Percentiles rank a stretch among this genome's conserved stretches.
phyloP scores from a whole-genome alignment of 2,888 invertebrate species.

The Gari tellinella region DNA sequence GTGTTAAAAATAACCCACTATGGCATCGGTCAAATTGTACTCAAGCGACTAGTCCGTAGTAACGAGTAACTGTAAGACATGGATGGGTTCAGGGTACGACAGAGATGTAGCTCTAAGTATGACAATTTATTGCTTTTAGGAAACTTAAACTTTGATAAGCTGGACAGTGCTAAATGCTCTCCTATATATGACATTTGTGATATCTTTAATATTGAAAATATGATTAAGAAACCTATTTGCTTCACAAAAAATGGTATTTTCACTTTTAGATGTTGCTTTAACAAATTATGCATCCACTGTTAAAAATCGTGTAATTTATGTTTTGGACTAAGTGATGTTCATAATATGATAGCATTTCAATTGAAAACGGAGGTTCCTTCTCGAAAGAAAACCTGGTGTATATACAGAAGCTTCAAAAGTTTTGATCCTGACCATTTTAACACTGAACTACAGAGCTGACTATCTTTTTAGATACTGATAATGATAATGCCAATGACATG shows the following conservation, averaged over 20 bases:
- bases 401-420: slow-evolving; percentile 22
- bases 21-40: no score
- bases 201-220: slow-evolving; percentile 26
- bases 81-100: no score
- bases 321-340: slow-evolving; percentile 11
- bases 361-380: slow-evolving; percentile 7
- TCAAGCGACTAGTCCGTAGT: no score
- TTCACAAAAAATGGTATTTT: slow-evolving; percentile 7
- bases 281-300: slow-evolving; percentile 24
- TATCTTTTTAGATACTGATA: not conserved
- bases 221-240: slow-evolving; percentile 23
- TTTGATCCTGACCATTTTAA: slow-evolving; percentile 1
- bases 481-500: no score
- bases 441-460: not conserved
- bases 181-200: slow-evolving; percentile 22
- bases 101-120: slow-evolving; percentile 10
- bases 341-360: slow-evolving; percentile 27
- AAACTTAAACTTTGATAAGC: slow-evolving; percentile 26
- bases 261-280: slow-evolving; percentile 28
- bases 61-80: no score
- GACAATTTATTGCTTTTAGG: slow-evolving; percentile 14
- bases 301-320: slow-evolving; percentile 25
- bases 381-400: slow-evolving; percentile 1
- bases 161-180: not conserved
- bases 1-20: no score